A percentile compares a stretch with the other conserved stretches of the same genome.
These are phyloP conservation scores for Salminus brasiliensis DNA, from an alignment of 2,113 vertebrate genomes.

Conservation along the genomic window DNA sequence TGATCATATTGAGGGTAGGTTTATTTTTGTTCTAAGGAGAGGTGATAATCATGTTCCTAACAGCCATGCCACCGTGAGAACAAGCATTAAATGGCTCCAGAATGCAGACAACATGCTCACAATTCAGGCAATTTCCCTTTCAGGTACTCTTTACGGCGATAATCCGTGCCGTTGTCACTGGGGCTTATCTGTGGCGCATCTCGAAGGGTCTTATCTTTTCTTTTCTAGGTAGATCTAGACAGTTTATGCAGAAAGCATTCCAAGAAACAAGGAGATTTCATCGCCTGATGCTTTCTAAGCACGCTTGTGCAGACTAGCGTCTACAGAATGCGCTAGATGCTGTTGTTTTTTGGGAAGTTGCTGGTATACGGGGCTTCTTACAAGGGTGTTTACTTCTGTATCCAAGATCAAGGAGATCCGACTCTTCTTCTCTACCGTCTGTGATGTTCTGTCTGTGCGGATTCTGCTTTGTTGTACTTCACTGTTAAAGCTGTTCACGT, in stretches of 20 bases:
- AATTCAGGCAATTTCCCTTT: conserved; percentile 25
- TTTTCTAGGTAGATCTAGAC: conserved; percentile 17
- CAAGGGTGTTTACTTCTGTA: background rate
- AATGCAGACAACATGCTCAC: conserved; percentile 34
- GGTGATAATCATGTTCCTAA: conserved; percentile 42
- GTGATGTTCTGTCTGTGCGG: too few species aligned
- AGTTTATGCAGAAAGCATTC: conserved; percentile 20
- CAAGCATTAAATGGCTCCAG: conserved; percentile 46
- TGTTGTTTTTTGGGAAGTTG: background rate
- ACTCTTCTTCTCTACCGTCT: too few species aligned
- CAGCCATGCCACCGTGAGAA: conserved; percentile 33
- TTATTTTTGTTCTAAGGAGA: conserved; percentile 42
- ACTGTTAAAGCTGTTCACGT: too few species aligned
- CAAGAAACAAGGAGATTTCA: conserved; percentile 25
- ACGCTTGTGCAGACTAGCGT: background rate
- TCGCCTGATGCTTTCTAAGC: background rate
- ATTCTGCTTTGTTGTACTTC: too few species aligned
- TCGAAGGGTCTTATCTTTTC: conserved; percentile 27
- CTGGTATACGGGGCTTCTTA: background rate
- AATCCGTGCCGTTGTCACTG: conserved; percentile 39
- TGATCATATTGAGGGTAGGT: conserved; percentile 24
- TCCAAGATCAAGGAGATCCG: too few species aligned
- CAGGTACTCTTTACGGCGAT: conserved; percentile 30
- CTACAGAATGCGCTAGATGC: background rate
- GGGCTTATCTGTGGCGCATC: conserved; percentile 44